A percentile compares a stretch with the other conserved stretches of the same genome.
Evolutionary conservation across 1,140 invertebrate genomes (phyloP).

Genomic region (Eubasilissa regina): DNA sequence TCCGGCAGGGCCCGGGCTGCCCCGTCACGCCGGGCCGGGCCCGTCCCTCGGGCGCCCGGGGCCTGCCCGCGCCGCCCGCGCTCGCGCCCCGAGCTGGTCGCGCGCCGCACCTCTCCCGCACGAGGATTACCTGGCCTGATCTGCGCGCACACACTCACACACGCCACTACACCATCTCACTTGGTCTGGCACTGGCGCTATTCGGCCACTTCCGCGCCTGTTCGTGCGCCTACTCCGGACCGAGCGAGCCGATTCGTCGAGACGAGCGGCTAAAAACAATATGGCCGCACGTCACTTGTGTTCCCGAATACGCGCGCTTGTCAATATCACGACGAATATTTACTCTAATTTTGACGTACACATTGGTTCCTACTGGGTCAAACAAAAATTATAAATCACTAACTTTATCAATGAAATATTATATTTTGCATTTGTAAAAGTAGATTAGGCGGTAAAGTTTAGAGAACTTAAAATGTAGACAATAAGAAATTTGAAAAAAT

Average conservation of each 20-base stretch:
- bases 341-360: slow-evolving; percentile 4
- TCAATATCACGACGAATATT: neutral
- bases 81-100: slow-evolving; percentile 12
- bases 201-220: slow-evolving; percentile 5
- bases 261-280: slow-evolving; percentile 6
- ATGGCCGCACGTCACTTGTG: slow-evolving; percentile 24
- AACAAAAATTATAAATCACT: no score
- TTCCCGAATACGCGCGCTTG: neutral
- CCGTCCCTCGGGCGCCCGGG: neutral
- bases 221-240: slow-evolving; percentile 26
- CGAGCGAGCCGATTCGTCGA: slow-evolving; percentile 3
- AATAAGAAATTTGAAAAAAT: no score
- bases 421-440: no score
- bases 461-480: no score
- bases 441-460: no score
- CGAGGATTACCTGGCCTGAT: slow-evolving; percentile 36
- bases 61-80: neutral
- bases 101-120: neutral
- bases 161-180: slow-evolving; percentile 50
- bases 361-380: neutral
- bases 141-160: slow-evolving; percentile 44
- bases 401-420: no score
- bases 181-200: slow-evolving; percentile 42
- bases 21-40: neutral
- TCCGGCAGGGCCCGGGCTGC: neutral